Evolutionary conservation across 2,888 invertebrate genomes (phyloP), one percentile per base, ranked within the genome.

Genomic region (Stomorhina lunata): DNA sequence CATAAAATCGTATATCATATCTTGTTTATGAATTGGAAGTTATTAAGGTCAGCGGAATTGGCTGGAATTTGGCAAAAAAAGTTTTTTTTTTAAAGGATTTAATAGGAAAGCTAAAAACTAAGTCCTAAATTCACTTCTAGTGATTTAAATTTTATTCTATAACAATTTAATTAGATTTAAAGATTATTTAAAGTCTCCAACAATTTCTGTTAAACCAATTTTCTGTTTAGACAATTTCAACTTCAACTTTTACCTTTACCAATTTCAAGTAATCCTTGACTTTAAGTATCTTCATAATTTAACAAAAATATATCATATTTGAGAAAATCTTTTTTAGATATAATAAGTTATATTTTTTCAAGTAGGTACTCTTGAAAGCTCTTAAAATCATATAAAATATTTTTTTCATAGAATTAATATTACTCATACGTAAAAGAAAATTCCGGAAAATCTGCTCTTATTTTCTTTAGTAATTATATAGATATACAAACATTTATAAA

Each of bases 361-460:
- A n/a, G n/a, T n/a, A 59, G 34, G 71, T 17, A 45, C 15, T 22
- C 32, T 34, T 12, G 22, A 48, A 32, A 27, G 17, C 17, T 50
- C 25, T 32, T 25, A 61, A 61, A 45, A 48, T 61, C 15, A 72
- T 72, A 61, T 61, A 25, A 25, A 61, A 59, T 48, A 17, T 48
- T 10, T 1, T n/a, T n/a, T n/a, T n/a, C n/a, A 2, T 15, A 12
- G 25, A 22, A 61, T 37, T 27, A 37, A 61, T 61, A 71, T 37
- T 34, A 48, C 61, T 61, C 48, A 61, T 72, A 72, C 61, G 55
- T 37, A 10, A 37, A 37, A n/a, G n/a, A n/a, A n/a, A n/a, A n/a
- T n/a, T n/a, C n/a, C n/a, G n/a, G n/a, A n/a, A n/a, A n/a, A n/a
- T n/a, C n/a, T n/a, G n/a, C n/a, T n/a, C n/a, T n/a, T n/a, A n/a